Base-by-base conservation (phyloP, 2,888 invertebrate species). In the Rutpela maculata region DNA sequence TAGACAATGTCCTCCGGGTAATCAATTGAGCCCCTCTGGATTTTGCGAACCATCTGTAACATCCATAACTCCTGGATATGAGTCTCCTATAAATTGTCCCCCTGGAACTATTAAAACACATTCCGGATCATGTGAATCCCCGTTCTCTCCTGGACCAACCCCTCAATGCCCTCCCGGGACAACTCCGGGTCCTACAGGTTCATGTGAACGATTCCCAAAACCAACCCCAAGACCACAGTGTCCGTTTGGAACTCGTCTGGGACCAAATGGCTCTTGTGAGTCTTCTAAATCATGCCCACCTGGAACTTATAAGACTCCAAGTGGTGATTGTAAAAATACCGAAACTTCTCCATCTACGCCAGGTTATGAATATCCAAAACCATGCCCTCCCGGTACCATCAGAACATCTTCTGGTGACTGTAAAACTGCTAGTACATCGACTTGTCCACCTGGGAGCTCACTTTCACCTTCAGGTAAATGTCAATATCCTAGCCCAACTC, bases 241-340 rank as follows among this genome's bases (percentile, higher is more conserved):
- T 60, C 75, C 78, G 18, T 11, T 35, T 19, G 78, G 78, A 57
- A 69, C 73, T 35, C 67, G 55, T 26, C 55, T 56, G 18, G 63
- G 67, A n/a, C 70, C 70, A 22, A 74, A 65, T n/a, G 79, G 79
- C 12, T 22, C 38, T 87, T 89, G 68, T 87, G 12, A 67, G 7
- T 55, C 26, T n/a, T 22, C 67, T 1, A 69, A 73, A 72, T 18
- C 56, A n/a, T 80, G 78, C 75, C 80, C 80, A 50, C 77, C 72
- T 38, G 77, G 78, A 15, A 72, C 68, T 59, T 91, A 0, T 85
- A 86, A 0, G 91, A 91, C 80, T 84, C 83, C n/a, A 89, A 89
- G 0, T 91, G 91, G 55, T 75, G 80, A 4, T 17, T 91, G 31
- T 85, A 89, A 63, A 60, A 35, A 75, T 26, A 56, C 50, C n/a